These are phyloP conservation scores for Agapornis roseicollis DNA, from an alignment of 2,113 vertebrate genomes.

Conservation along the genomic window DNA sequence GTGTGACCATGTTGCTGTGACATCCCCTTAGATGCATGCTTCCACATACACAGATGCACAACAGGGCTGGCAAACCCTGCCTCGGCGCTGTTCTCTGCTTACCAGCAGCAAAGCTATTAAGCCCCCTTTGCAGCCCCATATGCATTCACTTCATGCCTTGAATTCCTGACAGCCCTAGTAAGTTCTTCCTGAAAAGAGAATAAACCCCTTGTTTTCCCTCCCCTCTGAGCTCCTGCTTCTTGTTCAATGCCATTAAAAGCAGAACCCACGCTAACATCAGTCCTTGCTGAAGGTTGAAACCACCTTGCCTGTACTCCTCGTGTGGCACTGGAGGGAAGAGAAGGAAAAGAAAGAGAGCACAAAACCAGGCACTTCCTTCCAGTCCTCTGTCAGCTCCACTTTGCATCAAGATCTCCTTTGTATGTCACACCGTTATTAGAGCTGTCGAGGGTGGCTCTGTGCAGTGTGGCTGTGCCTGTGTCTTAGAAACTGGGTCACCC, in stretches of 20 bases:
- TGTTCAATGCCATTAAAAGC: slow-evolving; percentile 47
- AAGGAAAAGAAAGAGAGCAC: neutral
- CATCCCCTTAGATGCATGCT: neutral
- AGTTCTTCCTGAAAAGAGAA: slow-evolving; percentile 43
- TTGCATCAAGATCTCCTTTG: slow-evolving; percentile 77
- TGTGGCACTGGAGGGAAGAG: neutral
- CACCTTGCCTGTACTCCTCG: slow-evolving; percentile 74
- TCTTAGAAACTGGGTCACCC: slow-evolving; percentile 70
- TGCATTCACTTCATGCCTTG: neutral
- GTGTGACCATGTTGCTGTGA: neutral
- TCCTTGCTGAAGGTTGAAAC: slow-evolving; percentile 68
- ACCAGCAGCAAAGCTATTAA: neutral
- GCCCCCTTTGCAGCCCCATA: neutral
- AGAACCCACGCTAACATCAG: slow-evolving; percentile 11
- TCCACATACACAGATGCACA: neutral
- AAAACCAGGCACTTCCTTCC: slow-evolving; percentile 36
- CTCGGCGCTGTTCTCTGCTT: neutral
- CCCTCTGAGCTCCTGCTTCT: neutral
- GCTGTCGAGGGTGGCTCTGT: slow-evolving; percentile 53
- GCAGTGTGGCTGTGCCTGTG: slow-evolving; percentile 22
- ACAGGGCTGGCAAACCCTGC: neutral
- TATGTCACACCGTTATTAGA: slow-evolving; percentile 77
- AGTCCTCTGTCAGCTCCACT: slow-evolving; percentile 75
- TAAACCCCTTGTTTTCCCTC: slow-evolving; percentile 7
- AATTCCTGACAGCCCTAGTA: slow-evolving; percentile 33